phyloP scores from a whole-genome alignment of 2,797 vertebrate genomes.

The Percopsis omiscomaycus region DNA sequence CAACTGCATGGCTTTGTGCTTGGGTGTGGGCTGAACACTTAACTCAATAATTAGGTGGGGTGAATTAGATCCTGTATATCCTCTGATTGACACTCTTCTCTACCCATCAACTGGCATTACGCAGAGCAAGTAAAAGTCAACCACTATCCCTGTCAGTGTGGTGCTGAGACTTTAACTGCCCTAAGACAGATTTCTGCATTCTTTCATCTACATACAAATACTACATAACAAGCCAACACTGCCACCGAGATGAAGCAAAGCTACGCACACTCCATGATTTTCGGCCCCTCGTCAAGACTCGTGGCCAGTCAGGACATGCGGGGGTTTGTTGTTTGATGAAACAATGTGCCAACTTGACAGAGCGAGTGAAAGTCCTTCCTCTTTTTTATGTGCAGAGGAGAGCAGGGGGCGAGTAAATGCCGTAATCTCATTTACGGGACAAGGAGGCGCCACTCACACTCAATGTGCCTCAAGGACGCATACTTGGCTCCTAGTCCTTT shows the following conservation, averaged over 20 bases:
- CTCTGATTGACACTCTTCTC: conserved; percentile 48
- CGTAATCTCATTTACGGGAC: conserved; percentile 67
- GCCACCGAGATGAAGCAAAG: background rate
- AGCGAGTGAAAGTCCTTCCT: conserved; percentile 42
- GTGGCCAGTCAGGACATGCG: conserved; percentile 39
- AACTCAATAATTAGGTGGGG: no score
- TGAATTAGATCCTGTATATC: conserved; percentile 23
- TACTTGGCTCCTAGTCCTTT: background rate
- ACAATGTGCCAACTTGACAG: conserved; percentile 45
- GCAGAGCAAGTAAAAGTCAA: conserved; percentile 27
- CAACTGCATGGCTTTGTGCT: no score
- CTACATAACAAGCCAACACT: conserved; percentile 33
- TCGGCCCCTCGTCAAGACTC: conserved; percentile 41
- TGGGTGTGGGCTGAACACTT: no score
- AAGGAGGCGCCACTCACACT: conserved; percentile 48
- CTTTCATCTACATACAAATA: conserved; percentile 50
- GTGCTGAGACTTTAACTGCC: conserved; percentile 13
- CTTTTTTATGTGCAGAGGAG: conserved; percentile 54
- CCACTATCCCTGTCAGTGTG: conserved; percentile 21
- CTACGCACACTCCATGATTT: conserved; percentile 9
- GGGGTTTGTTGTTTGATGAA: conserved; percentile 41
- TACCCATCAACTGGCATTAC: conserved; percentile 37
- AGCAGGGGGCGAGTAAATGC: conserved; percentile 57
- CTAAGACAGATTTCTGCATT: conserved; percentile 29
- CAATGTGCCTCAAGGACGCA: conserved; percentile 19